Conservation (phyloP, 1,140 invertebrate genomes). For the Diprion similis region DNA sequence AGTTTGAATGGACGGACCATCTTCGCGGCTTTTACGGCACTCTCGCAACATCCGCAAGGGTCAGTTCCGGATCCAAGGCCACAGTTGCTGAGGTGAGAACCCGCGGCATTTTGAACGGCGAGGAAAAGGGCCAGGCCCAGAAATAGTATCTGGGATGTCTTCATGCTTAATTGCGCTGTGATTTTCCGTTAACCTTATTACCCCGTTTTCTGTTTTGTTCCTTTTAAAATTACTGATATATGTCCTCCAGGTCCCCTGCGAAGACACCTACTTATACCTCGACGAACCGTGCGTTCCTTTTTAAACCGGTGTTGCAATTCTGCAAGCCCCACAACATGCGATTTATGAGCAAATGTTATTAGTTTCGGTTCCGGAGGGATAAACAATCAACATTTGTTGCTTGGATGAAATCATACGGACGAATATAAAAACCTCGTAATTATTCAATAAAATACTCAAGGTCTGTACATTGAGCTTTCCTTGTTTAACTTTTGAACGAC, state of each 20-base stretch:
- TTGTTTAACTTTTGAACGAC: too few relatives aligned
- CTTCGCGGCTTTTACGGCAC: slow-evolving; percentile 33
- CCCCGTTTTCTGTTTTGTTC: background rate
- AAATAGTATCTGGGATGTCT: slow-evolving; percentile 13
- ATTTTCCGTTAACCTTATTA: background rate
- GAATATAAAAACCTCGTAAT: background rate
- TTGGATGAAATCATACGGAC: background rate
- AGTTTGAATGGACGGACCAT: slow-evolving; percentile 23
- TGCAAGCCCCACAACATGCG: background rate
- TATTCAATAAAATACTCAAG: background rate
- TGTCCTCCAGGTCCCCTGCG: slow-evolving; percentile 10
- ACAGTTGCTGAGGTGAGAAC: background rate
- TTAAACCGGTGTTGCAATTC: background rate
- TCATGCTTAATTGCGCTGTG: background rate
- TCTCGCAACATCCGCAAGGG: slow-evolving; percentile 22
- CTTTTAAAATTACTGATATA: slow-evolving; percentile 2
- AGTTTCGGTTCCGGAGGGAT: background rate
- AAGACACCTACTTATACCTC: slow-evolving; percentile 6
- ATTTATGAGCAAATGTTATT: background rate
- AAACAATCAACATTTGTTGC: background rate
- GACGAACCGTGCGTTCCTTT: background rate
- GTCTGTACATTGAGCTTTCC: background rate
- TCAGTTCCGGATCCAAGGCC: slow-evolving; percentile 19
- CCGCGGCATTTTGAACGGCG: background rate
- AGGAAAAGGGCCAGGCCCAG: slow-evolving; percentile 13